Percentiles rank a stretch among this genome's conserved stretches.
Conservation (phyloP, 2,797 vertebrate genomes). For the Echeneis naucrates region DNA sequence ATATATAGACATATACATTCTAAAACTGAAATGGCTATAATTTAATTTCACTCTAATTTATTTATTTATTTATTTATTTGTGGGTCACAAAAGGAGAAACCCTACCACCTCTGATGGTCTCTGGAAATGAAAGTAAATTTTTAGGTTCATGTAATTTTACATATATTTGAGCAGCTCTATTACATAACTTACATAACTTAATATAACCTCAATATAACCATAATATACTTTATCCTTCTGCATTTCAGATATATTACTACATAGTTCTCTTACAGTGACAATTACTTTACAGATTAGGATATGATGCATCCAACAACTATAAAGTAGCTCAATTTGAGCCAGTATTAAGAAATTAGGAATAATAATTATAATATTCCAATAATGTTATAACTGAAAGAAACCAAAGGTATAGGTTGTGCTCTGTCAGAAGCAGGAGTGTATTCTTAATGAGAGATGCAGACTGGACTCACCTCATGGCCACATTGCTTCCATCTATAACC, state of each 20-base stretch:
- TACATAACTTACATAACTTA: neutral
- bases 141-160: neutral
- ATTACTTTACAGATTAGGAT: neutral
- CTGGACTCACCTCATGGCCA: slow-evolving; percentile 92
- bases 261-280: neutral
- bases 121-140: no score
- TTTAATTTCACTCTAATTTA: no score
- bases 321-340: neutral
- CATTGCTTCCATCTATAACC: slow-evolving; percentile 94
- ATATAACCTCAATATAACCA: no score
- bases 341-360: no score
- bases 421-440: neutral
- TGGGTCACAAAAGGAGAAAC: no score
- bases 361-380: no score
- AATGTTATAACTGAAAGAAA: no score
- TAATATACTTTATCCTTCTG: neutral
- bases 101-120: no score
- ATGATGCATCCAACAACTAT: neutral
- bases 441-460: neutral
- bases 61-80: no score
- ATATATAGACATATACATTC: neutral
- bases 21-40: neutral
- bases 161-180: neutral
- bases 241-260: neutral
- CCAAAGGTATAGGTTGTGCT: no score